These are phyloP conservation scores for Liopterus haemorrhoidalis DNA, from an alignment of 2,888 invertebrate genomes.

Conservation along the genomic window DNA sequence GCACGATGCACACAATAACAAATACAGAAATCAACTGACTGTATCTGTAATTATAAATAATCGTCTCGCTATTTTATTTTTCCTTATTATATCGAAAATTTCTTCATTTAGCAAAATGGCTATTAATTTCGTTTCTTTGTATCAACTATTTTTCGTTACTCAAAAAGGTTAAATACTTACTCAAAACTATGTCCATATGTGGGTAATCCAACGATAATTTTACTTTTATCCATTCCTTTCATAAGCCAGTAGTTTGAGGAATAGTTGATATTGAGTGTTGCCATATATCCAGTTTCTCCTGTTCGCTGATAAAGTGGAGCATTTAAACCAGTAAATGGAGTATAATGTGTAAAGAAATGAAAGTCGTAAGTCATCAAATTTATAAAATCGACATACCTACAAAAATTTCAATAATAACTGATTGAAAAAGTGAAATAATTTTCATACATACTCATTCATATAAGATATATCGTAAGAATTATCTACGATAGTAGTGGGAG, in stretches of 20 bases:
- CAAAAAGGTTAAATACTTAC: constrained; percentile 41
- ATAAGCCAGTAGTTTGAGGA: constrained; percentile 70
- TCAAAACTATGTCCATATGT: constrained; percentile 79
- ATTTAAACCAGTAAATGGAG: constrained; percentile 80
- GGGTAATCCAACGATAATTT: constrained; percentile 80
- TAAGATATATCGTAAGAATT: constrained; percentile 72
- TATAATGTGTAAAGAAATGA: constrained; percentile 67
- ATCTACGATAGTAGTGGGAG: constrained; percentile 67
- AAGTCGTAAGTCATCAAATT: constrained; percentile 92
- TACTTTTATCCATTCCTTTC: constrained; percentile 68
- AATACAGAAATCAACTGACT: too few species aligned
- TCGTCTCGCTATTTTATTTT: too few species aligned
- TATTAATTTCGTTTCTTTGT: too few species aligned
- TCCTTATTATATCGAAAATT: too few species aligned
- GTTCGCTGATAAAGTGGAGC: constrained; percentile 65
- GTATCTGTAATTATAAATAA: too few species aligned
- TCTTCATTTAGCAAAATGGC: too few species aligned
- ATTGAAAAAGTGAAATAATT: constrained; percentile 1
- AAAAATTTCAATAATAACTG: constrained; percentile 31
- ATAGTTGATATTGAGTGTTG: constrained; percentile 74
- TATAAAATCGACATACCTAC: constrained; percentile 70
- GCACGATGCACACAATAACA: too few species aligned
- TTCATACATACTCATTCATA: constrained; percentile 57
- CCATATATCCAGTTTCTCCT: constrained; percentile 58
- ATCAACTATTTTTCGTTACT: not conserved